Conservation (phyloP, 1,140 invertebrate genomes). For the Agrypnia vestita region DNA sequence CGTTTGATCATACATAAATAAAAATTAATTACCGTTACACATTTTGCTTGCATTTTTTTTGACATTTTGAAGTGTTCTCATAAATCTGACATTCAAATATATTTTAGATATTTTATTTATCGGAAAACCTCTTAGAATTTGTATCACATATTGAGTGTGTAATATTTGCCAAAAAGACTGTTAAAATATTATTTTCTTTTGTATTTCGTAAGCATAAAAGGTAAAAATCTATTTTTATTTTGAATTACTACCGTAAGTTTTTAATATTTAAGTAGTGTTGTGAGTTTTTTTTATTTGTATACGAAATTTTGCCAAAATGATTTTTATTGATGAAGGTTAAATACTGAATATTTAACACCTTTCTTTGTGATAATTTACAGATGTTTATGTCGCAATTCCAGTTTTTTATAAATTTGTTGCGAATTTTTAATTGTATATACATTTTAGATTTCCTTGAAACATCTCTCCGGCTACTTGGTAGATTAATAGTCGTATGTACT, state of each 20-base stretch:
- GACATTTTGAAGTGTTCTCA: not conserved
- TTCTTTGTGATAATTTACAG: conserved; percentile 41
- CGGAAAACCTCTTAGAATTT: conserved; percentile 41
- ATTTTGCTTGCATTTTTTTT: not conserved
- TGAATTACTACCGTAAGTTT: conserved; percentile 45
- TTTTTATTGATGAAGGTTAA: conserved; percentile 24
- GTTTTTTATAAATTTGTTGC: conserved; percentile 27
- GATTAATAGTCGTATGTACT: not conserved
- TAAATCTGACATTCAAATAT: not conserved
- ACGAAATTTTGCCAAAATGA: conserved; percentile 47
- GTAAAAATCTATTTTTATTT: conserved; percentile 43
- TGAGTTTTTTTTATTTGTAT: conserved; percentile 53
- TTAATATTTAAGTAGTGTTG: conserved; percentile 42
- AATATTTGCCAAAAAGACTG: conserved; percentile 61
- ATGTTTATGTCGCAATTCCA: conserved; percentile 31
- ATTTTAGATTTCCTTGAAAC: conserved; percentile 13
- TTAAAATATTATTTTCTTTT: conserved; percentile 59
- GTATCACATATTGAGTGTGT: conserved; percentile 55
- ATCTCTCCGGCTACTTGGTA: conserved; percentile 26
- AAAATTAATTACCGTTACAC: not conserved
- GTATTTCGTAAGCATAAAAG: conserved; percentile 44
- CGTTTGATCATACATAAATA: not conserved
- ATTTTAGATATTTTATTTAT: conserved; percentile 32
- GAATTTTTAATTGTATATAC: conserved; percentile 27
- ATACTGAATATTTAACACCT: conserved; percentile 15